These are phyloP conservation scores for Rattus norvegicus DNA, from an alignment of 2,113 vertebrate genomes.

Conservation along the genomic window DNA sequence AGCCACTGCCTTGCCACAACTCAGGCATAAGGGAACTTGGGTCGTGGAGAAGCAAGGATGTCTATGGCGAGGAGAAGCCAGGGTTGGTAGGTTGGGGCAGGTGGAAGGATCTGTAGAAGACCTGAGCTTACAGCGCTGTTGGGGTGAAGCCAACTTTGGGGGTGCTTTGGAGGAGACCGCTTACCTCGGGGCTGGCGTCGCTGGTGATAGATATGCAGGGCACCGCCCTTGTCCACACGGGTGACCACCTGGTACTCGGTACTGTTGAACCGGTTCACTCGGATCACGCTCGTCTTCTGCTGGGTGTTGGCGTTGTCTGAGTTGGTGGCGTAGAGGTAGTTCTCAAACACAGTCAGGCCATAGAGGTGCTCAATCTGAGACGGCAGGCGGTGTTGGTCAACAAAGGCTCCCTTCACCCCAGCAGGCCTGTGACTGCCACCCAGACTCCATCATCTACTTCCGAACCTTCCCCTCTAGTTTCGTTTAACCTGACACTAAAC, in stretches of 20 bases:
- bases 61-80: neutral
- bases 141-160: neutral
- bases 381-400: neutral
- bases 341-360: conserved; percentile 96
- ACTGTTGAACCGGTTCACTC: conserved; percentile 98
- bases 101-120: neutral
- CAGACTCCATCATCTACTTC: neutral
- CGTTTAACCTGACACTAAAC: neutral
- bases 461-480: neutral
- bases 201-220: conserved; percentile 97
- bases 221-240: conserved; percentile 94
- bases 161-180: neutral
- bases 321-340: conserved; percentile 98
- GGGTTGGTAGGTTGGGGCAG: neutral
- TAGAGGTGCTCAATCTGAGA: conserved; percentile 96
- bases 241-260: conserved; percentile 96
- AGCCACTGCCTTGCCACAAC: neutral
- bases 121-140: neutral
- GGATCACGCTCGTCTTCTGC: conserved; percentile 97
- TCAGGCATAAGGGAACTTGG: neutral
- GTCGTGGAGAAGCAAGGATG: neutral
- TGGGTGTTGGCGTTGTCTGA: conserved; percentile 96
- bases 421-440: neutral
- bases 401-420: neutral
- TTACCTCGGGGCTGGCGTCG: conserved; percentile 95